phyloP scores from a whole-genome alignment of 2,113 vertebrate species.

The Phalacrocorax aristotelis region DNA sequence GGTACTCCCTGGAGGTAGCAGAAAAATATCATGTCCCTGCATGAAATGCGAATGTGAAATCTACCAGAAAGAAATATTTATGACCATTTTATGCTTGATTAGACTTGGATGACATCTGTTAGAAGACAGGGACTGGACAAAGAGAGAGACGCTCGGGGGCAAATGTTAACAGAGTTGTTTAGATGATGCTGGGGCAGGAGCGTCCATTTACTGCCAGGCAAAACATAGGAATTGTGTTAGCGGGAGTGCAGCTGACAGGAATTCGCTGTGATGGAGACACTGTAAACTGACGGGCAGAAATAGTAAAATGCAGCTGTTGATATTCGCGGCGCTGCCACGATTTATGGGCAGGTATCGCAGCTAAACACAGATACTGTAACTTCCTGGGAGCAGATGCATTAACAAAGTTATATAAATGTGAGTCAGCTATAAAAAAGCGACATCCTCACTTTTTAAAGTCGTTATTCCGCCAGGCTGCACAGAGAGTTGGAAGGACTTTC shows the following conservation, averaged over 20 bases:
- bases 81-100: constrained; percentile 99
- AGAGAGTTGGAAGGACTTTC: background rate
- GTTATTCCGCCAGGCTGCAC: constrained; percentile 27
- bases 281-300: constrained; percentile 33
- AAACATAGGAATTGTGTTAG: constrained; percentile 80
- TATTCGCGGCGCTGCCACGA: background rate
- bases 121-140: constrained; percentile 92
- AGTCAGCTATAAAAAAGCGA: constrained; percentile 44
- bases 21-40: constrained; percentile 90
- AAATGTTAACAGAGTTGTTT: constrained; percentile 93
- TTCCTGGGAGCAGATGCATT: constrained; percentile 56
- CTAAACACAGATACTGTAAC: constrained; percentile 22
- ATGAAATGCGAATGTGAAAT: constrained; percentile 98
- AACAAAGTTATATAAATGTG: constrained; percentile 51
- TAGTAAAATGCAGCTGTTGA: constrained; percentile 65
- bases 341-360: constrained; percentile 58
- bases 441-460: constrained; percentile 41
- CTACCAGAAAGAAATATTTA: constrained; percentile 99
- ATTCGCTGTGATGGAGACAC: constrained; percentile 69
- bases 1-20: constrained; percentile 91
- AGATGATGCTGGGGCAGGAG: constrained; percentile 76
- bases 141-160: constrained; percentile 85
- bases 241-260: constrained; percentile 73
- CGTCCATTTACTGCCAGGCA: constrained; percentile 82
- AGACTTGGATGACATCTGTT: constrained; percentile 95